Conservation (phyloP, 2,888 invertebrate genomes). For the Aporophyla lueneburgensis region DNA sequence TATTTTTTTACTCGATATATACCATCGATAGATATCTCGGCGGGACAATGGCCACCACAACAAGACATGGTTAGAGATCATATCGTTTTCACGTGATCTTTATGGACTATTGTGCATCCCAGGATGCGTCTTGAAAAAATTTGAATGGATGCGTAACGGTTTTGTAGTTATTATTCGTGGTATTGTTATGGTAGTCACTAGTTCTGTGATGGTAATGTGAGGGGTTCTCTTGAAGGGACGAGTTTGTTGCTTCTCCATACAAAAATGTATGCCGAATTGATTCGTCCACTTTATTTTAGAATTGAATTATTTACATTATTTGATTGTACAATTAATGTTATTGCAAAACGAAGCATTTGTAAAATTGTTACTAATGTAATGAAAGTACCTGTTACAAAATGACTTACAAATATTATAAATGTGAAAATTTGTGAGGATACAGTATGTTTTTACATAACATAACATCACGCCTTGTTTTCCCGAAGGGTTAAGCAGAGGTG, state of each 20-base stretch:
- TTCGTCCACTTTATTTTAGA: background rate
- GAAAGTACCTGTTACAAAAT: no score
- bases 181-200: slow-evolving; percentile 59
- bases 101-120: slow-evolving; percentile 82
- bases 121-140: slow-evolving; percentile 79
- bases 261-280: slow-evolving; percentile 7
- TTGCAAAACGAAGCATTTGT: no score
- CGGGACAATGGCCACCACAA: slow-evolving; percentile 82
- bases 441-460: no score
- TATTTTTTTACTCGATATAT: slow-evolving; percentile 76
- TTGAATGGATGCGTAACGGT: slow-evolving; percentile 78
- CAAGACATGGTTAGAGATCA: slow-evolving; percentile 82
- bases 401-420: no score
- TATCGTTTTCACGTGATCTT: slow-evolving; percentile 84
- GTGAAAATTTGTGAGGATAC: no score
- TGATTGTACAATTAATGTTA: background rate
- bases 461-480: no score
- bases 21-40: slow-evolving; percentile 80
- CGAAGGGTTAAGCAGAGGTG: no score
- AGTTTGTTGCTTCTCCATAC: slow-evolving; percentile 24
- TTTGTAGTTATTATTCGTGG: slow-evolving; percentile 62
- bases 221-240: slow-evolving; percentile 25
- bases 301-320: background rate
- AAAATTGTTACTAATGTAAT: no score
- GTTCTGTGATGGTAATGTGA: slow-evolving; percentile 53